phyloP scores from a whole-genome alignment of 1,140 invertebrate species.

The Drosophila cardini region DNA sequence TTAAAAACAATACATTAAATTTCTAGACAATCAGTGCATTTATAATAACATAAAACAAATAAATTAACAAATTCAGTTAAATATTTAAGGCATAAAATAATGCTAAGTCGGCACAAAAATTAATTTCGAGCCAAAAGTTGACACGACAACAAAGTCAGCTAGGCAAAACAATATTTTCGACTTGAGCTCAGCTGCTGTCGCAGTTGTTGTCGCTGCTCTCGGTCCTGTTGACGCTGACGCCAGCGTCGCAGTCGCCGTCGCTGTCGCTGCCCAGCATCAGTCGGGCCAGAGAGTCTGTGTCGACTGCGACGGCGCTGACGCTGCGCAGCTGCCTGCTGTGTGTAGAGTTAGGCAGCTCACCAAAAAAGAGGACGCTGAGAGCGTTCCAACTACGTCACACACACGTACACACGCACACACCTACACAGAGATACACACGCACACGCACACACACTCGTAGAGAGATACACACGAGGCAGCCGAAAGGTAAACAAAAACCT shows the following conservation, averaged over 20 bases:
- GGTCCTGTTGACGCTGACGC: constrained; percentile 3
- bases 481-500: constrained; percentile 81
- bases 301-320: constrained; percentile 34
- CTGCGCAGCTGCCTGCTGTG: constrained; percentile 41
- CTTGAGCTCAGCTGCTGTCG: constrained; percentile 34
- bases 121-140: neutral
- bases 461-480: constrained; percentile 22
- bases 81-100: neutral
- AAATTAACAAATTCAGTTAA: neutral
- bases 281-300: neutral
- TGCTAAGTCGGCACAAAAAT: neutral
- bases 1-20: neutral
- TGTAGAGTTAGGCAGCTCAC: constrained; percentile 37
- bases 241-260: constrained; percentile 22
- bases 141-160: constrained; percentile 49
- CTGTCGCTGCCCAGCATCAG: constrained; percentile 10
- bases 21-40: neutral
- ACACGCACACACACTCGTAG: neutral
- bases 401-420: constrained; percentile 7
- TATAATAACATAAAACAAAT: neutral
- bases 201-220: constrained; percentile 7
- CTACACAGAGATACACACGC: neutral
- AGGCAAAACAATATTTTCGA: constrained; percentile 14
- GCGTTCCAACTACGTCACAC: constrained; percentile 45
- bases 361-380: constrained; percentile 12